Percentiles rank a stretch among this genome's conserved stretches.
Evolutionary conservation across 2,113 vertebrate species (phyloP).

Genomic region (Actenoides lindsayi): DNA sequence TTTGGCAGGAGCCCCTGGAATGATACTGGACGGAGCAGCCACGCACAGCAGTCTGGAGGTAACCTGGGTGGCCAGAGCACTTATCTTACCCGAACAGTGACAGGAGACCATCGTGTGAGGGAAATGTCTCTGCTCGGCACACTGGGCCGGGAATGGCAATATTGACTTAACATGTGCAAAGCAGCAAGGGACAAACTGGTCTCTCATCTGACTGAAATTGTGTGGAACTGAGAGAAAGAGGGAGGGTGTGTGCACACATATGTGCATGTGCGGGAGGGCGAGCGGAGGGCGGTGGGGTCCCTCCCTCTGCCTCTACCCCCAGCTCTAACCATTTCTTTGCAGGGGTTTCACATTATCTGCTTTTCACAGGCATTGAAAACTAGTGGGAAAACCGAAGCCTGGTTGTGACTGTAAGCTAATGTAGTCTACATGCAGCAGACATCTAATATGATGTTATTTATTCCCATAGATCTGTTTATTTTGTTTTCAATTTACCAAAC

Average conservation of each 20-base stretch:
- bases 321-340: not conserved
- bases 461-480: conserved; percentile 78
- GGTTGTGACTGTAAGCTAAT: conserved; percentile 59
- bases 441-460: conserved; percentile 78
- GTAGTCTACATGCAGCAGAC: conserved; percentile 63
- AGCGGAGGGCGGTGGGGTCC: not conserved
- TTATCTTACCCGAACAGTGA: rapidly evolving
- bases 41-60: rapidly evolving
- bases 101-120: rapidly evolving
- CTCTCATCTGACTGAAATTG: not conserved
- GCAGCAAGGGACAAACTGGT: not conserved
- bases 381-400: conserved; percentile 28
- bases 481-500: conserved; percentile 77
- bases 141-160: not conserved
- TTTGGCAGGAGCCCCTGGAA: not conserved
- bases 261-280: rapidly evolving
- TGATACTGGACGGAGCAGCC: rapidly evolving
- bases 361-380: conserved; percentile 27
- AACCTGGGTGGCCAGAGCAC: rapidly evolving
- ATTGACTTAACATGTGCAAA: not conserved
- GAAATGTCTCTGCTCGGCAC: rapidly evolving
- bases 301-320: not conserved
- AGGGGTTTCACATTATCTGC: not conserved
- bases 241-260: rapidly evolving
- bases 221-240: not conserved